Evolutionary conservation across 2,797 vertebrate species (phyloP).

Genomic region (Aldrovandia affinis): DNA sequence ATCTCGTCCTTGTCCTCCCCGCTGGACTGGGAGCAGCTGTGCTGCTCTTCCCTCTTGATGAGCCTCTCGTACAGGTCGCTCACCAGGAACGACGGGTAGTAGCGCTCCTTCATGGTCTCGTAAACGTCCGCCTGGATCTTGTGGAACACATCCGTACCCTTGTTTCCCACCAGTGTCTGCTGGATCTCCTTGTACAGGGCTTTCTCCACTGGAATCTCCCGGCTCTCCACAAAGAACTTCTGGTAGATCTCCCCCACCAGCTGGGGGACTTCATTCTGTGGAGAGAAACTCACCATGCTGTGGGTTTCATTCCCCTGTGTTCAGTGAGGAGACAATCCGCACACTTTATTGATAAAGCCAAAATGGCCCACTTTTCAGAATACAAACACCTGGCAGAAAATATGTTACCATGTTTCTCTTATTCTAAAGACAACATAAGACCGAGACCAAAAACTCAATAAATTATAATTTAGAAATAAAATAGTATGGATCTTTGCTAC

Average conservation of each 20-base stretch:
- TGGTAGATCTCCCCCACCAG: slow-evolving; percentile 98
- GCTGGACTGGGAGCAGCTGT: slow-evolving; percentile 72
- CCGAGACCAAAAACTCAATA: background rate
- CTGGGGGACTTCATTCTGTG: slow-evolving; percentile 83
- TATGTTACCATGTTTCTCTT: too few relatives aligned
- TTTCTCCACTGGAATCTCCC: slow-evolving; percentile 94
- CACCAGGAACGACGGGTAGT: slow-evolving; percentile 95
- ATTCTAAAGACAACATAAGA: background rate
- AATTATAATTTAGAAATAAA: too few relatives aligned
- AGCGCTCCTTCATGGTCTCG: slow-evolving; percentile 91
- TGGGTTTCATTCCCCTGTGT: background rate
- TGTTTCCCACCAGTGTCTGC: slow-evolving; percentile 95
- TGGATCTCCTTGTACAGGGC: slow-evolving; percentile 95
- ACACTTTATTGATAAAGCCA: too few relatives aligned
- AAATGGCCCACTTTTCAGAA: too few relatives aligned
- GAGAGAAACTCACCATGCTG: slow-evolving; percentile 6
- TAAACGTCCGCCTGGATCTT: slow-evolving; percentile 88
- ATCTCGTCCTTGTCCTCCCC: slow-evolving; percentile 84
- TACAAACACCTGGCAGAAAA: too few relatives aligned
- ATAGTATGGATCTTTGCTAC: too few relatives aligned
- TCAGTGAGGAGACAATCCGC: too few relatives aligned
- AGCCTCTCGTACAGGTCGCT: slow-evolving; percentile 91
- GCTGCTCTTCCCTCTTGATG: slow-evolving; percentile 81
- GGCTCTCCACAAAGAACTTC: slow-evolving; percentile 95
- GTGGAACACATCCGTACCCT: slow-evolving; percentile 91